Base-by-base conservation (phyloP, 2,888 invertebrate genomes). In the Elmis aenea region DNA sequence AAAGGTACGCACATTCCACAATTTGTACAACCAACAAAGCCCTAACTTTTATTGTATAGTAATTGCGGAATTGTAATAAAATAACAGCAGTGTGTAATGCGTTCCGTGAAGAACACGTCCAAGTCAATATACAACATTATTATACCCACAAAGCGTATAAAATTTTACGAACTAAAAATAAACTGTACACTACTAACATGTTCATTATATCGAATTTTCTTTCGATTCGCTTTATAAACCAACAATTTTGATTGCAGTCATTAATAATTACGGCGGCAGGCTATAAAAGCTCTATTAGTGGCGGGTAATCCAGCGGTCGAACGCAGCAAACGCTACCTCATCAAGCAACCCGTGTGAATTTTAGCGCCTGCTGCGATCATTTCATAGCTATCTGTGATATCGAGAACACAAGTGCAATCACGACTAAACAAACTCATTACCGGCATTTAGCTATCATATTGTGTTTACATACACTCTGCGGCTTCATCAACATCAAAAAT, bases 1-100 rank as follows among this genome's bases (percentile, higher is more conserved):
- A 20, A 94, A 93, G 85, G 93, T 93, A 67, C 69, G 61, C 54
- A 15, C 23, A 4, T 23, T n/a, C n/a, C n/a, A n/a, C n/a, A n/a
- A n/a, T n/a, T n/a, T n/a, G n/a, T n/a, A n/a, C n/a, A n/a, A n/a
- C n/a, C n/a, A n/a, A n/a, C n/a, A n/a, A n/a, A n/a, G n/a, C n/a
- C n/a, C n/a, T n/a, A n/a, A n/a, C n/a, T n/a, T n/a, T n/a, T n/a
- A n/a, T n/a, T n/a, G n/a, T n/a, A n/a, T n/a, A n/a, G n/a, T n/a
- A n/a, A n/a, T n/a, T n/a, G n/a, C n/a, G n/a, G n/a, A n/a, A n/a
- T n/a, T n/a, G n/a, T n/a, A n/a, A n/a, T n/a, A n/a, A n/a, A n/a
- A n/a, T n/a, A n/a, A n/a, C n/a, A n/a, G n/a, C n/a, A n/a, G n/a
- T n/a, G n/a, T n/a, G n/a, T n/a, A n/a, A n/a, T n/a, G n/a, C n/a